These are phyloP conservation scores for Drosophila aff. DNA, from an alignment of 1,140 invertebrate genomes.

Conservation along the genomic window DNA sequence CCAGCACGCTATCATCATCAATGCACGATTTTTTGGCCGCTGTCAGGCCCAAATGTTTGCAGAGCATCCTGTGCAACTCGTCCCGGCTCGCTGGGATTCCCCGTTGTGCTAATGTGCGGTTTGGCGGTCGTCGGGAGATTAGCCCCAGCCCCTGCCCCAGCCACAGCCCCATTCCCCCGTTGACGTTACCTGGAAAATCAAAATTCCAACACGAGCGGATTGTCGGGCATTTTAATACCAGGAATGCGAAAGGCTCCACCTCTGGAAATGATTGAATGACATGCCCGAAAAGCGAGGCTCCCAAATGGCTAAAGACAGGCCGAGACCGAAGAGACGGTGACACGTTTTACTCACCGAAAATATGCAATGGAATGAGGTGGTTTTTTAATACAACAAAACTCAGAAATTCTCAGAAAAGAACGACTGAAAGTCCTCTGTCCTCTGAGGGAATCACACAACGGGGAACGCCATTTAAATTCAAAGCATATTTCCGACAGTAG, in stretches of 20 bases:
- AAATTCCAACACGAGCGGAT: slow-evolving; percentile 80
- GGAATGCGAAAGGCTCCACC: slow-evolving; percentile 71
- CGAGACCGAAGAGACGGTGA: slow-evolving; percentile 21
- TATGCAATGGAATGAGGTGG: slow-evolving; percentile 52
- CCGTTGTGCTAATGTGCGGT: slow-evolving; percentile 77
- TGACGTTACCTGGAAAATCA: slow-evolving; percentile 73
- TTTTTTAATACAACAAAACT: slow-evolving; percentile 36
- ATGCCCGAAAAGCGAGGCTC: slow-evolving; percentile 21
- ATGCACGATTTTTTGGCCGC: slow-evolving; percentile 71
- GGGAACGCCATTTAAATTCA: slow-evolving; percentile 75
- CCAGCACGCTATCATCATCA: slow-evolving; percentile 73
- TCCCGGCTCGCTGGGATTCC: slow-evolving; percentile 22
- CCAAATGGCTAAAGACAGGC: background rate
- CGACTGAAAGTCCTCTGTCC: background rate
- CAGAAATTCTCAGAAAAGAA: slow-evolving; percentile 18
- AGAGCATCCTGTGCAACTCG: slow-evolving; percentile 9
- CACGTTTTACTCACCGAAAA: slow-evolving; percentile 59
- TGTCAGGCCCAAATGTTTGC: slow-evolving; percentile 61
- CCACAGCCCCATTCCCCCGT: slow-evolving; percentile 26
- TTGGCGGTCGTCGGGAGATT: slow-evolving; percentile 70
- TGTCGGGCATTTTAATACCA: slow-evolving; percentile 79
- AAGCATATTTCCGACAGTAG: slow-evolving; percentile 68
- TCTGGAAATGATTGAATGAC: slow-evolving; percentile 76
- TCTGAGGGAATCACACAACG: slow-evolving; percentile 12
- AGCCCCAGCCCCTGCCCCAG: slow-evolving; percentile 58